Base-by-base conservation (phyloP, 2,113 vertebrate genomes). In the Hydrochoerus hydrochaeris region DNA sequence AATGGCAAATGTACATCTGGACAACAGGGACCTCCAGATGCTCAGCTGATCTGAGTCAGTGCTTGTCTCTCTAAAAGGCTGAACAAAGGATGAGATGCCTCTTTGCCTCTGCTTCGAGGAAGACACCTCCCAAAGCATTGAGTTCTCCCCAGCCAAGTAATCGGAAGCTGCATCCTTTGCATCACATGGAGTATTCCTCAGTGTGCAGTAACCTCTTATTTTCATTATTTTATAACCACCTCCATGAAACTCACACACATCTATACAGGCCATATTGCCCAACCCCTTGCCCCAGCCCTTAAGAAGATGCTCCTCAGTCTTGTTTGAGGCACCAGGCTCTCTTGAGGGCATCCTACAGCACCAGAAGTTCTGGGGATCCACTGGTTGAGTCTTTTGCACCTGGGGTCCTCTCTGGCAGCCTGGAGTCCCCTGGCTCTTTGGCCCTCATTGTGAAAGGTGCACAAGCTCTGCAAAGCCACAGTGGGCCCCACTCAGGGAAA, bases 91-190 rank as follows among this genome's bases (percentile, higher is more conserved):
- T 24, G 28, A 0, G 1, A 16, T 1, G 3, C 30, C 32, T 32
- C 22, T 69, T 49, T 28, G 30, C 38, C 75, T 60, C 20, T 16
- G 49, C 65, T 54, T 38, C 5, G 32, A 57, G 60, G 20, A 82
- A 49, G 13, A 65, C 11, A 5, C 28, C 49, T 44, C 32, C 0
- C 0, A 2, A 14, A 6, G 5, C 69, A 7, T 1, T 0, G 19
- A 19, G 24, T 73, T 2, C 54, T 17, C 54, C 17, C 17, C 16
- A 19, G 54, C 54, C 54, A 5, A 5, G 17, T 5, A 57, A 32
- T 22, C 9, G 6, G 41, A 35, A 17, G 7, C n/a, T 49, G 60
- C 5, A 32, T 3, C 71, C 80, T 82, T 60, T 54, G 22, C 20
- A 32, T 7, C 54, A 11, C 7, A 80, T 20, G 22, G 12, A 57